Evolutionary conservation across 2,797 vertebrate species (phyloP), one percentile per base, ranked within the genome.

Genomic region (Argya squamiceps): DNA sequence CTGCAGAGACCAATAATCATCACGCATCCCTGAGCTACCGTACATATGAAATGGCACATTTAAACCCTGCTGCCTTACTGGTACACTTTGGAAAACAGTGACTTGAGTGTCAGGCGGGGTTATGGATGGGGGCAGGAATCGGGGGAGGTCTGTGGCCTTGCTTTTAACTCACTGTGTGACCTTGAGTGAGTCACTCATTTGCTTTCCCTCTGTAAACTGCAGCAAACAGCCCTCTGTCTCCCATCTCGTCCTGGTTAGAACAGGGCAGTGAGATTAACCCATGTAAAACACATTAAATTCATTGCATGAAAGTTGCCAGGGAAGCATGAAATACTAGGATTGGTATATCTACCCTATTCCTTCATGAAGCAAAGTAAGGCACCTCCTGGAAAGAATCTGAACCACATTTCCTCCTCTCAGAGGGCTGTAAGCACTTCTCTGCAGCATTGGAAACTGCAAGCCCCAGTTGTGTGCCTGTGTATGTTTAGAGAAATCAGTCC

Each of bases 141-240:
- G 1, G 49, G 79, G 79, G 79, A 85, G 84, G 91, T 77, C 88
- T 81, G 64, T 88, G 60, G 60, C 64, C 60, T 75, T 55, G 79
- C 82, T 95, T 95, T 95, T 93, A 94, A 93, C 77, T 92, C 88
- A 63, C 85, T 95, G 26, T 59, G 4, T 49, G 92, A 93, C 96
- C 94, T 92, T 94, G 86, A 70, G 85, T 60, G 93, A 94, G 70
- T 92, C 67, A 24, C 43, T 94, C 39, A n/a, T 60, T 71, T 13
- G 43, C 75, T 77, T 43, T 88, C 44, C 37, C 58, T 74, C 60
- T 50, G 34, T 22, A 60, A 93, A 68, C 56, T 50, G 75, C 6
- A 5, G 91, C 79, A 92, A 91, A 88, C 29, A 83, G 46, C 10
- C 1, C 29, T 6, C 23, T 13, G 16, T 17, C 52, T 69, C 43